Base-by-base conservation (phyloP, 2,797 vertebrate genomes). In the Poecilia wingei region DNA sequence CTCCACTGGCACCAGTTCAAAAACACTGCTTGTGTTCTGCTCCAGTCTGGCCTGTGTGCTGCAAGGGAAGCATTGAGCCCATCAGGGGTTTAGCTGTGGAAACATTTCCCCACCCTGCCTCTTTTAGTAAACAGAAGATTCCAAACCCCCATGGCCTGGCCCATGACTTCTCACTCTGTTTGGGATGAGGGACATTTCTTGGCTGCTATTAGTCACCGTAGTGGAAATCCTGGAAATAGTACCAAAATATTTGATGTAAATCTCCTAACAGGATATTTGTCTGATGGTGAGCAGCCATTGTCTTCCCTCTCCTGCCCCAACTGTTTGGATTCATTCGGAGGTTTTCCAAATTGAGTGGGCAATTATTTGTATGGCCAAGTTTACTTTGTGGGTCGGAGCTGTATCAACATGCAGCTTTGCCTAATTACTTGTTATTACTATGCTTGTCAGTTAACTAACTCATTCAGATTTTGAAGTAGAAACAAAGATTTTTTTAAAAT, bases 41-140 rank as follows among this genome's bases (percentile, higher is more conserved):
- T 88, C 94, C 91, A 91, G 87, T 88, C 82, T 81, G 77, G 81
- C 77, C 66, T 79, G 74, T 77, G 85, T 86, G 66, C 74, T 82
- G 81, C 86, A 89, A 90, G 82, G 81, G 77, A 84, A 88, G 85
- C 89, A 86, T 92, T 90, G 86, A 92, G 87, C 84, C 75, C 79
- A 79, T 84, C 84, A 81, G 79, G 78, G 84, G 90, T 92, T 93
- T 89, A 90, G 78, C 87, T 90, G 90, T 86, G 92, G 94, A 94
- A 95, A 95, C 79, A 84, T 79, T 84, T 71, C 76, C 82, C 87
- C 84, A 47, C 91, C 84, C 83, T 81, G 76, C 78, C 82, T 83
- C 85, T 83, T 77, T 92, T 64, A 82, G 86, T 94, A 93, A 95
- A 94, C 92, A 90, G 36, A 9, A 57, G 83, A 84, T 77, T 86